A percentile compares a stretch with the other conserved stretches of the same genome.
Conservation (phyloP, 2,888 invertebrate species). For the Ryuthela nishihirai region DNA sequence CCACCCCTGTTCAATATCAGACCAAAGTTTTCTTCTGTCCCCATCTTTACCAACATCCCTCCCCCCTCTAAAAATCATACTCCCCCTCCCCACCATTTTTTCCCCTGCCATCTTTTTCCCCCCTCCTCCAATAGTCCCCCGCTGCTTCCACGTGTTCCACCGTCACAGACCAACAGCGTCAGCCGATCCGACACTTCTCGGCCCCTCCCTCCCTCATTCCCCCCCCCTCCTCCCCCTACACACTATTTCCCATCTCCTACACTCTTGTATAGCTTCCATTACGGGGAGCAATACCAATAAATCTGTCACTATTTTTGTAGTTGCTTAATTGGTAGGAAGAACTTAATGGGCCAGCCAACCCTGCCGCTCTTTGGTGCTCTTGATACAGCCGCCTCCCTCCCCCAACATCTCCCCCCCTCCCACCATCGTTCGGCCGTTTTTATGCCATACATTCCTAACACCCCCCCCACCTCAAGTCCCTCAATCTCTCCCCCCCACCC, state of each 20-base stretch:
- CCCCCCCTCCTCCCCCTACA: slow-evolving; percentile 1
- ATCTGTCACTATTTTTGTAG: slow-evolving; percentile 41
- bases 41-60: background rate
- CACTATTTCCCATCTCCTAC: too few species aligned
- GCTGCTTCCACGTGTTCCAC: too few species aligned
- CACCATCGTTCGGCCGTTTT: slow-evolving; percentile 2
- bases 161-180: too few species aligned
- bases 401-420: slow-evolving; percentile 2
- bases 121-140: too few species aligned
- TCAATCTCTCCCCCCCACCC: too few species aligned
- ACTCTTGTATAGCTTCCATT: too few species aligned
- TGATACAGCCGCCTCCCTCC: slow-evolving; percentile 21
- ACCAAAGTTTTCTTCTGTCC: slow-evolving; percentile 3
- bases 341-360: slow-evolving; percentile 26
- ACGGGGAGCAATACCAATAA: slow-evolving; percentile 38
- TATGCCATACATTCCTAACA: too few species aligned
- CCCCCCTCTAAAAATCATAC: too few species aligned
- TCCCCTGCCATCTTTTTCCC: too few species aligned
- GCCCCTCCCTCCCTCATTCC: slow-evolving; percentile 17
- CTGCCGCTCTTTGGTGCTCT: slow-evolving; percentile 14
- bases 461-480: too few species aligned
- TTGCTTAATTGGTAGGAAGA: slow-evolving; percentile 39
- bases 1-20: slow-evolving; percentile 9
- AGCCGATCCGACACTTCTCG: too few species aligned
- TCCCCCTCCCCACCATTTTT: too few species aligned